Conservation (phyloP, 2,888 invertebrate genomes). For the Pelosia muscerda region DNA sequence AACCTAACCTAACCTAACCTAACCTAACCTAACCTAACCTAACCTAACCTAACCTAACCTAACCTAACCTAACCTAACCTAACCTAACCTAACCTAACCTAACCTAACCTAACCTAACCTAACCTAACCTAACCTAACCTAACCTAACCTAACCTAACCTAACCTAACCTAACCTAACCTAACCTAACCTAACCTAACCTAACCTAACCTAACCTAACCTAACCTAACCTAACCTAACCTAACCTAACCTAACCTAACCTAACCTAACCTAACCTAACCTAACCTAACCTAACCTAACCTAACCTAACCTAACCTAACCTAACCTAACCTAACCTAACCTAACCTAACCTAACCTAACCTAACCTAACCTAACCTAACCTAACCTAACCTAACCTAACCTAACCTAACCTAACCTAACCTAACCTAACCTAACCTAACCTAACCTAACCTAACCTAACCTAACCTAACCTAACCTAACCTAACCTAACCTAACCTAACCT, state of each 20-base stretch:
- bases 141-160: conserved; percentile 42
- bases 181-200: conserved; percentile 39
- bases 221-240: conserved; percentile 19
- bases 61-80: conserved; percentile 42
- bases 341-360: conserved; percentile 30
- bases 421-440: conserved; percentile 23
- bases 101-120: conserved; percentile 44
- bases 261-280: conserved; percentile 26
- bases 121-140: conserved; percentile 42
- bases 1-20: conserved; percentile 46
- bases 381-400: conserved; percentile 1
- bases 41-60: conserved; percentile 41
- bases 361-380: conserved; percentile 30
- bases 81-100: conserved; percentile 41
- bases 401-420: too few species aligned
- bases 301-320: conserved; percentile 32
- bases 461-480: conserved; percentile 33
- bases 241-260: conserved; percentile 25
- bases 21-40: conserved; percentile 46
- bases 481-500: conserved; percentile 27
- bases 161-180: conserved; percentile 39
- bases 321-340: conserved; percentile 33
- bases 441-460: conserved; percentile 33
- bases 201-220: conserved; percentile 29
- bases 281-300: conserved; percentile 33